Conservation (phyloP, 2,113 vertebrate genomes). For the Chamaea fasciata region DNA sequence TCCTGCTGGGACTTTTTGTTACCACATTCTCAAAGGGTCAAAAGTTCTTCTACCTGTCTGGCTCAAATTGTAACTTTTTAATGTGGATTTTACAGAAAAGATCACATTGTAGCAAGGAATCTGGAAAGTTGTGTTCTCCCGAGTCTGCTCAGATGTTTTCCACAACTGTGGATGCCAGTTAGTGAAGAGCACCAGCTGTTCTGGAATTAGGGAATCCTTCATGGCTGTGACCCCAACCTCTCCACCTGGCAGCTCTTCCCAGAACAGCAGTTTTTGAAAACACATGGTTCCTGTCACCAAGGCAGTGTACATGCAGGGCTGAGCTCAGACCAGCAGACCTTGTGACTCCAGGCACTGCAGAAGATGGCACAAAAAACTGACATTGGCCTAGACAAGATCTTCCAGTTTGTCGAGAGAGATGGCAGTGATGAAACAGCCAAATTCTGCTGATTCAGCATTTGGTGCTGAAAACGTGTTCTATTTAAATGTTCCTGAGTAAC, state of each 20-base stretch:
- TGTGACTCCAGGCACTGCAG: rapidly evolving
- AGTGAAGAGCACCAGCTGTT: conserved; percentile 3
- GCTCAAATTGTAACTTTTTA: not conserved
- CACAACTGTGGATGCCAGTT: not conserved
- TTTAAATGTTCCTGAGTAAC: not conserved
- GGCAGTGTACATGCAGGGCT: not conserved
- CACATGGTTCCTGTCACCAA: not conserved
- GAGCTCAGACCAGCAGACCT: not conserved
- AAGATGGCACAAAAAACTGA: not conserved
- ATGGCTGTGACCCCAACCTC: not conserved
- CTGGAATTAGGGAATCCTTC: not conserved
- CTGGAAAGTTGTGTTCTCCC: not conserved
- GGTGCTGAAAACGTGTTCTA: not conserved
- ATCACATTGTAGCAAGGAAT: not conserved
- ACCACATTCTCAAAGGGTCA: not conserved
- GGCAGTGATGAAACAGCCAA: rapidly evolving
- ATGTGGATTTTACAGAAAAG: not conserved
- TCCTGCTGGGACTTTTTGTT: not conserved
- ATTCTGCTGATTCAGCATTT: not conserved
- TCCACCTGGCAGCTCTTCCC: not conserved
- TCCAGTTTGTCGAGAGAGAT: not conserved
- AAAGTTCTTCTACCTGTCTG: not conserved
- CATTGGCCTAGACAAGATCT: not conserved
- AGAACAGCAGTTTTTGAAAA: not conserved
- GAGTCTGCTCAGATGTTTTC: not conserved